Evolutionary conservation across 1,140 invertebrate genomes (phyloP), one percentile per base, ranked within the genome.

Genomic region (Heliconius nattereri): DNA sequence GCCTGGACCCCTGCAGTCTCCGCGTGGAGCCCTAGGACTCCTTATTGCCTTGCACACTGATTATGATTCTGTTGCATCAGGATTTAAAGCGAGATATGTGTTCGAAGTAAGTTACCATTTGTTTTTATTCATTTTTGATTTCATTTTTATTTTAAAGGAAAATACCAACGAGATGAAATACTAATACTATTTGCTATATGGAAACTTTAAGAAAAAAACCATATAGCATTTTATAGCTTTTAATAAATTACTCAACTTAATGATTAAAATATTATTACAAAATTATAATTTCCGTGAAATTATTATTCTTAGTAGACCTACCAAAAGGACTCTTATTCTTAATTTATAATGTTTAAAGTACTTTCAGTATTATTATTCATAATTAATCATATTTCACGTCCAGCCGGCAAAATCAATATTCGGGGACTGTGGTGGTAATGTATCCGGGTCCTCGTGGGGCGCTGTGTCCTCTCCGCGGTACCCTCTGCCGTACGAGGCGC

Each of bases 371-470:
- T n/a, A n/a, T n/a, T n/a, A 45, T 1, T 45, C 13, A 2, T 45
- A 16, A 13, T 13, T 11, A 45, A 52, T 52, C 1, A 52, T 19
- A 19, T 20, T 57, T 57, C 20, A 23, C 23, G 23, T 57, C 54
- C 96, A 98, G 94, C 93, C 95, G 49, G 97, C 97, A 70, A 98
- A 98, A 90, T 97, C 97, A 13, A 97, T 98, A 88, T 98, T 98
- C 89, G 97, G 98, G 94, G 98, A 98, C 94, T 99, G 98, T 92
- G 98, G 98, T 84, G 96, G 97, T 85, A 98, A 99, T 92, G 97
- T 98, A 88, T 98, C 97, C 73, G 97, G 97, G 79, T 95, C 96
- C 82, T 96, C 98, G 88, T 98, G 97, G 84, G 98, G 98, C 57
- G 95, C 97, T 79, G 97, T 98, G 81, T 96, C 98, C n/a, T 98